Conservation (phyloP, 1,140 invertebrate genomes). For the Sarcophaga bullata region DNA sequence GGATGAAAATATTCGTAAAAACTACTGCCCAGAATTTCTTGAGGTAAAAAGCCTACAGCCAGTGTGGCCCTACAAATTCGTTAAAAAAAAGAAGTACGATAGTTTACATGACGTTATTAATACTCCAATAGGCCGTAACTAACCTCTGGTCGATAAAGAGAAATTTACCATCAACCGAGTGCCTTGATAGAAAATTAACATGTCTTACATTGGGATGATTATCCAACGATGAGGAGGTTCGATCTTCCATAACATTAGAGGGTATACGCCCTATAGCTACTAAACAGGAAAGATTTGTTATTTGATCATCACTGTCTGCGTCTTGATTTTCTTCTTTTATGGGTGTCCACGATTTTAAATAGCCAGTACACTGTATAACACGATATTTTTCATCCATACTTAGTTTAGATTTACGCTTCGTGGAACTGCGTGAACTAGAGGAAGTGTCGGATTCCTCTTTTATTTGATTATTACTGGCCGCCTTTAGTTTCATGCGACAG, state of each 20-base stretch:
- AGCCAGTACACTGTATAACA: constrained; percentile 89
- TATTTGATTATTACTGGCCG: constrained; percentile 67
- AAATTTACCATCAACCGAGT: constrained; percentile 95
- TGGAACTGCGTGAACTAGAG: constrained; percentile 72
- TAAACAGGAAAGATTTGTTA: constrained; percentile 84
- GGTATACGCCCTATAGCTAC: constrained; percentile 83
- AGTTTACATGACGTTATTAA: constrained; percentile 33
- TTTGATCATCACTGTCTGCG: constrained; percentile 76
- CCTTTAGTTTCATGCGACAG: constrained; percentile 90
- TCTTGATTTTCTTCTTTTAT: constrained; percentile 77
- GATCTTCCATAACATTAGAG: constrained; percentile 68
- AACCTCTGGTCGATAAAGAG: constrained; percentile 93
- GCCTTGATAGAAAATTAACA: constrained; percentile 83
- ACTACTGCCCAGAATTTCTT: constrained; percentile 91
- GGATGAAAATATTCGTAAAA: constrained; percentile 94
- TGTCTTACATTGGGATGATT: constrained; percentile 67
- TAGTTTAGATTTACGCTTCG: constrained; percentile 75
- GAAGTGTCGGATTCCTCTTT: constrained; percentile 81
- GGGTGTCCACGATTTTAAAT: constrained; percentile 91
- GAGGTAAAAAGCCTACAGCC: constrained; percentile 89
- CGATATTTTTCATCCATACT: constrained; percentile 77
- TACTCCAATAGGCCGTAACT: background rate
- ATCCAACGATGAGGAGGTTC: constrained; percentile 60
- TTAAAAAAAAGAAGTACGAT: constrained; percentile 51
- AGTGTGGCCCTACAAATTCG: constrained; percentile 77